These are phyloP conservation scores for Brachyistius frenatus DNA, from an alignment of 2,113 vertebrate species.

Conservation along the genomic window DNA sequence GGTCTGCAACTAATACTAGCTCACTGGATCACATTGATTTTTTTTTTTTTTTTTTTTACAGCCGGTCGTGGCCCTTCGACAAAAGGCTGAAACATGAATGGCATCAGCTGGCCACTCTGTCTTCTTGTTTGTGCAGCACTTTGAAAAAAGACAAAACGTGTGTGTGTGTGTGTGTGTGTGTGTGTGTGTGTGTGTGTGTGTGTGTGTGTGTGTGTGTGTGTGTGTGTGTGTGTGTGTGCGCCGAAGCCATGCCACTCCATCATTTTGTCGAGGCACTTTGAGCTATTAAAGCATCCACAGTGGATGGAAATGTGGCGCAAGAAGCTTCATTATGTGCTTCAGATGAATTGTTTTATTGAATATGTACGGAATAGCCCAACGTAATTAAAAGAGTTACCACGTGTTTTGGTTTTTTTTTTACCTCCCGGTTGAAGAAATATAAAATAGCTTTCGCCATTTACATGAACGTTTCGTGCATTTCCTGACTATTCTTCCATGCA, in stretches of 20 bases:
- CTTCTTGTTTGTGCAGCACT: constrained; percentile 40
- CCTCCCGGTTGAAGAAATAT: neutral
- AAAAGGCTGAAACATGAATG: constrained; percentile 58
- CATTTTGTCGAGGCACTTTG: constrained; percentile 40
- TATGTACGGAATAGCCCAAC: neutral
- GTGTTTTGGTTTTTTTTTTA: too few relatives aligned
- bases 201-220: constrained; percentile 26
- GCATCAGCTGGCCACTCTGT: constrained; percentile 51
- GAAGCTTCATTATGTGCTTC: constrained; percentile 8
- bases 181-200: constrained; percentile 35
- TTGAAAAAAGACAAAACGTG: constrained; percentile 16
- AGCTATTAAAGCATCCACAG: constrained; percentile 40
- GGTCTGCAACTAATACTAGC: constrained; percentile 70
- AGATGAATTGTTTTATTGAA: constrained; percentile 21
- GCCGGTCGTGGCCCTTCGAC: constrained; percentile 48
- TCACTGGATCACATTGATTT: constrained; percentile 77
- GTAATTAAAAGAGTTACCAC: neutral
- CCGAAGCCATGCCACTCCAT: constrained; percentile 31
- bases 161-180: constrained; percentile 20
- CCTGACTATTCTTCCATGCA: constrained; percentile 7
- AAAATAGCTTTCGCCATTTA: neutral
- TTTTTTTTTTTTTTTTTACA: constrained; percentile 21
- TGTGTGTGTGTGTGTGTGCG: constrained; percentile 24
- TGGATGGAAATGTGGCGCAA: constrained; percentile 34
- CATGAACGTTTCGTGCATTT: constrained; percentile 6